phyloP scores from a whole-genome alignment of 2,797 vertebrate genomes.

The Erpetoichthys calabaricus region DNA sequence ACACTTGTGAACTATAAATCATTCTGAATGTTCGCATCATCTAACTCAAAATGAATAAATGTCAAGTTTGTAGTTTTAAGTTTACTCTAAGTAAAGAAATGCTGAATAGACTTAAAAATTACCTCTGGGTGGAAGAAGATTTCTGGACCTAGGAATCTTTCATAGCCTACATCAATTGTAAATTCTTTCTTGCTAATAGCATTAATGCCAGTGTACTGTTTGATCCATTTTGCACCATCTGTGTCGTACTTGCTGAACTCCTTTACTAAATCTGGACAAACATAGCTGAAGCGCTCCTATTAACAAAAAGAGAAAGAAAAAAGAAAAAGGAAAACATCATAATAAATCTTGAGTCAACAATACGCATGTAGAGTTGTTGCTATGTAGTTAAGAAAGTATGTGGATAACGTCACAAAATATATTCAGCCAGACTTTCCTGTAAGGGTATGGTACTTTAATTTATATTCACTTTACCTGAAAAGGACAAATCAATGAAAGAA shows the following conservation, averaged over 20 bases:
- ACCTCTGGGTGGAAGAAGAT: constrained; percentile 98
- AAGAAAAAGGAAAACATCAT: background rate
- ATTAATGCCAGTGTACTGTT: constrained; percentile 91
- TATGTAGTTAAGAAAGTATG: background rate
- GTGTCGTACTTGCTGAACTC: constrained; percentile 96
- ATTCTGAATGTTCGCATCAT: no score
- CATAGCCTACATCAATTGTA: constrained; percentile 90
- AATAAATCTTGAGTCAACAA: no score
- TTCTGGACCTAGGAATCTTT: constrained; percentile 91
- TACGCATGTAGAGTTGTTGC: no score
- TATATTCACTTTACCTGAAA: no score
- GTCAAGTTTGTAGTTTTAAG: no score
- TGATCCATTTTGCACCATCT: constrained; percentile 93
- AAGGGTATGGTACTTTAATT: no score
- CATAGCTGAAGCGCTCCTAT: constrained; percentile 92
- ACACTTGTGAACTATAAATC: no score
- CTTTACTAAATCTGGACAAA: constrained; percentile 94
- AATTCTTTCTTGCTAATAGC: constrained; percentile 94
- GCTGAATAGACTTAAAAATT: constrained; percentile 3
- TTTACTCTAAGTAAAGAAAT: no score
- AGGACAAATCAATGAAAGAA: no score
- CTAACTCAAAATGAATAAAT: no score
- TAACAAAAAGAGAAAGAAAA: constrained; percentile 14
- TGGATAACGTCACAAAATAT: no score
- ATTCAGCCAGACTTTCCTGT: no score